phyloP scores from a whole-genome alignment of 2,113 vertebrate species.

The Noturus placidus region DNA sequence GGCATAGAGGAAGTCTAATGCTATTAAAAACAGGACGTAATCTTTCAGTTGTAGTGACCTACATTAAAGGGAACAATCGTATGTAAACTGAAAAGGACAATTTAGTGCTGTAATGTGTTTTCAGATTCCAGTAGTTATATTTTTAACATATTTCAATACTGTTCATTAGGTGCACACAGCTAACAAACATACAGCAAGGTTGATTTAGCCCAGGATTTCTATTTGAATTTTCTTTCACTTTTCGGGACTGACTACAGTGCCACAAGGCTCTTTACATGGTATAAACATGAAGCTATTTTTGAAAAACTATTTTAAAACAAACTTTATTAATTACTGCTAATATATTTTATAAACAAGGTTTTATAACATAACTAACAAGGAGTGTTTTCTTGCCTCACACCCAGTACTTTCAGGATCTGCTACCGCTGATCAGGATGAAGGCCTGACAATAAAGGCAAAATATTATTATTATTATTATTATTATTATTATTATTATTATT shows the following conservation, averaged over 20 bases:
- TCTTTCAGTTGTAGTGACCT: not conserved
- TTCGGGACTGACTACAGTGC: not conserved
- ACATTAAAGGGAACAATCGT: not conserved
- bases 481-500: too few species aligned
- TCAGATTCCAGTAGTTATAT: not conserved
- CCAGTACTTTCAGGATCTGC: too few species aligned
- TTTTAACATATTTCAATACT: not conserved
- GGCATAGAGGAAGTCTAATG: not conserved
- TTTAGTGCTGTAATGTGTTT: not conserved
- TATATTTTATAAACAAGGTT: too few species aligned
- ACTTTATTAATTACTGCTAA: too few species aligned
- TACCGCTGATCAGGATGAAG: not conserved
- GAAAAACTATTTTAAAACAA: too few species aligned
- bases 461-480: too few species aligned
- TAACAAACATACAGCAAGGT: not conserved
- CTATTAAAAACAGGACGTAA: not conserved
- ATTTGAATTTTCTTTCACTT: not conserved
- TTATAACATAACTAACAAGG: too few species aligned
- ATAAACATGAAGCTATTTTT: not conserved
- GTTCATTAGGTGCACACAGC: not conserved
- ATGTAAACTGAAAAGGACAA: not conserved
- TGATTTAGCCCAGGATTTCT: not conserved
- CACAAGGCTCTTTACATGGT: not conserved
- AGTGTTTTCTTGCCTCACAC: too few species aligned
- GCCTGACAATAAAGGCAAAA: not conserved